Evolutionary conservation across 1,140 invertebrate species (phyloP).

Genomic region (Ostrea denselamellosa): DNA sequence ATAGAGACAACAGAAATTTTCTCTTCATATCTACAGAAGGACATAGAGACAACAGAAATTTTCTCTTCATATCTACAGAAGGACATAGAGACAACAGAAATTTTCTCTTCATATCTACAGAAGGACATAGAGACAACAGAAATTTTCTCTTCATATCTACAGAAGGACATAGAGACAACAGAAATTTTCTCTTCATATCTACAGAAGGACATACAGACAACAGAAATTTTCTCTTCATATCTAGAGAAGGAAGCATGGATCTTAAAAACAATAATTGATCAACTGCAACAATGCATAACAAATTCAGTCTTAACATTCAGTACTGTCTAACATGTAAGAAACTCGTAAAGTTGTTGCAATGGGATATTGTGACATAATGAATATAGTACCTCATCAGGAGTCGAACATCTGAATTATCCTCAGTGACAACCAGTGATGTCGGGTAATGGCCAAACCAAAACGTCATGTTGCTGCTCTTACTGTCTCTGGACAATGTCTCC

Average conservation of each 20-base stretch:
- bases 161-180: background rate
- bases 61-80: background rate
- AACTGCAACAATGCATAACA: too few relatives aligned
- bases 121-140: background rate
- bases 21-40: background rate
- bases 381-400: slow-evolving; percentile 79
- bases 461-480: slow-evolving; percentile 81
- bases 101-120: background rate
- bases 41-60: background rate
- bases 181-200: background rate
- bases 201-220: background rate
- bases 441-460: slow-evolving; percentile 97
- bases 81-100: background rate
- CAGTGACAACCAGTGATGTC: slow-evolving; percentile 89
- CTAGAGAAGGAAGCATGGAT: background rate
- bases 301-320: too few relatives aligned
- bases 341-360: background rate
- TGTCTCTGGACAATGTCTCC: slow-evolving; percentile 71
- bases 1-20: background rate
- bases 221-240: background rate
- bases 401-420: slow-evolving; percentile 79
- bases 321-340: background rate
- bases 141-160: background rate
- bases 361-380: background rate
- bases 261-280: too few relatives aligned